Conservation (phyloP, 2,888 invertebrate genomes). For the Ophioninae sp. region DNA sequence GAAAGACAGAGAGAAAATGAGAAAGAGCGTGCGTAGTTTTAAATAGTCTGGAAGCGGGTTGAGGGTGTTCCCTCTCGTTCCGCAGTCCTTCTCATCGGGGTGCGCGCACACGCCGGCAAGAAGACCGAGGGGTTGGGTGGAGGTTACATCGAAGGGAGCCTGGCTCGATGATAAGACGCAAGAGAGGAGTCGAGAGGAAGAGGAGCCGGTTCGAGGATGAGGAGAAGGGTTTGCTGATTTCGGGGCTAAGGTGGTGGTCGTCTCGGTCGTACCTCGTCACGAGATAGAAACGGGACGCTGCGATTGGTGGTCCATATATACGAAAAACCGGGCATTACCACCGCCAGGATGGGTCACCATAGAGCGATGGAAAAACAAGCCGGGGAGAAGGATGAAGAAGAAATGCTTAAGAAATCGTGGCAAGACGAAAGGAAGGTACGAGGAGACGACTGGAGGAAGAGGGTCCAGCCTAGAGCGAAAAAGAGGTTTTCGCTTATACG, state of each 20-base stretch:
- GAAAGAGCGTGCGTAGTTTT: slow-evolving; percentile 77
- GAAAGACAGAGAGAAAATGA: slow-evolving; percentile 37
- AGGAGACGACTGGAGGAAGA: slow-evolving; percentile 40
- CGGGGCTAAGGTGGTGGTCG: slow-evolving; percentile 46
- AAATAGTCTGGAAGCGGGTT: slow-evolving; percentile 78
- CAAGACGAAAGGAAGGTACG: slow-evolving; percentile 50
- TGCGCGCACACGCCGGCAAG: slow-evolving; percentile 52
- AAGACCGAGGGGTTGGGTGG: slow-evolving; percentile 11
- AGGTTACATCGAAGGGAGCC: slow-evolving; percentile 1
- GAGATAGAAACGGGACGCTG: slow-evolving; percentile 61
- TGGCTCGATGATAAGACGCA: not conserved
- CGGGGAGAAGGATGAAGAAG: slow-evolving; percentile 37
- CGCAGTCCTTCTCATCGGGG: slow-evolving; percentile 23
- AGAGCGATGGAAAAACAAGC: slow-evolving; percentile 36
- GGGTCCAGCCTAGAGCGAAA: slow-evolving; percentile 33
- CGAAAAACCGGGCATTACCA: slow-evolving; percentile 59
- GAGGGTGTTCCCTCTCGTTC: slow-evolving; percentile 61
- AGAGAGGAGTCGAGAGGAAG: slow-evolving; percentile 57
- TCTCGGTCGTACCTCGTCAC: slow-evolving; percentile 42
- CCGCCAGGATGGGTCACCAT: slow-evolving; percentile 53
- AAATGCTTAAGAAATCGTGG: slow-evolving; percentile 49
- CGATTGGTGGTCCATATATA: slow-evolving; percentile 68
- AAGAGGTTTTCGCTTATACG: slow-evolving; percentile 19
- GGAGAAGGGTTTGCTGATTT: slow-evolving; percentile 56
- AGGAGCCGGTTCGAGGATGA: slow-evolving; percentile 57